These are phyloP conservation scores for Bombylius major DNA, from an alignment of 2,888 invertebrate genomes.

Conservation along the genomic window DNA sequence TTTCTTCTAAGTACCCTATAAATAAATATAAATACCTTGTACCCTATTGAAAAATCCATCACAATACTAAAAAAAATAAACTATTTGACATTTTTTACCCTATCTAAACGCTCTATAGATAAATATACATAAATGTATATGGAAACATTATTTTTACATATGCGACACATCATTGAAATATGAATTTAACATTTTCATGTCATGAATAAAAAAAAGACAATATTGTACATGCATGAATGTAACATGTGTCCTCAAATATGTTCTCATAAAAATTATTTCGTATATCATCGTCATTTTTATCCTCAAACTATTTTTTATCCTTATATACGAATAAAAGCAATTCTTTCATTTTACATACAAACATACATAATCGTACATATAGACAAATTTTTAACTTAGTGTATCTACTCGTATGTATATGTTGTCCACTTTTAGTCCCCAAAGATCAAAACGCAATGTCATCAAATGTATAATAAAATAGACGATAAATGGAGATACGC, in stretches of 20 bases:
- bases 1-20: too few species aligned
- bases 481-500: too few species aligned
- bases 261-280: conserved; percentile 4
- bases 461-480: not conserved
- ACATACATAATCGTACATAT: not conserved
- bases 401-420: not conserved
- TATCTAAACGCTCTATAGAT: too few species aligned
- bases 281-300: not conserved
- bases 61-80: too few species aligned
- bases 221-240: not conserved
- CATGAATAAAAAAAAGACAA: not conserved
- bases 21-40: too few species aligned
- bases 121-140: too few species aligned
- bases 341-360: not conserved
- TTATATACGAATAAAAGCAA: too few species aligned
- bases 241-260: conserved; percentile 1
- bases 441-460: not conserved
- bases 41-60: too few species aligned
- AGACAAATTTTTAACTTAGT: not conserved
- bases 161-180: not conserved
- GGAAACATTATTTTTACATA: too few species aligned
- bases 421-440: not conserved
- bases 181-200: not conserved
- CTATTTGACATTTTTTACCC: too few species aligned
- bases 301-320: too few species aligned